phyloP scores from a whole-genome alignment of 2,888 invertebrate species.

The Drosophila mayaguana region DNA sequence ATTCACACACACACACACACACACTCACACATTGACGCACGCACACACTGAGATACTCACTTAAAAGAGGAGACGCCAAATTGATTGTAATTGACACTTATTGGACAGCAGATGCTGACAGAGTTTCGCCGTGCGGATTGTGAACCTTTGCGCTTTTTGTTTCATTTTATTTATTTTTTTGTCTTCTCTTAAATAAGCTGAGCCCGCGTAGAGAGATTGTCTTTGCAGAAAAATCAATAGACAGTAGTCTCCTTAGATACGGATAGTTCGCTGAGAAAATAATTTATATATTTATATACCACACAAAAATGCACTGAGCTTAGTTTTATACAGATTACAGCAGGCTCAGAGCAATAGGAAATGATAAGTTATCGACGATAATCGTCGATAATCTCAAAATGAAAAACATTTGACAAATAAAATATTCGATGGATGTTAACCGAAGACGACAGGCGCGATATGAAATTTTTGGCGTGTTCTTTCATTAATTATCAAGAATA shows the following conservation, averaged over 20 bases:
- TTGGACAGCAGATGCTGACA: conserved; percentile 77
- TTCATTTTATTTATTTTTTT: conserved; percentile 4
- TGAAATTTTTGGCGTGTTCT: no score
- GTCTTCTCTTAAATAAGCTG: conserved; percentile 4
- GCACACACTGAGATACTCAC: conserved; percentile 25
- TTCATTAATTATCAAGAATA: no score
- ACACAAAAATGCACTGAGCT: no score
- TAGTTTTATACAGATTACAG: no score
- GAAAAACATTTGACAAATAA: no score
- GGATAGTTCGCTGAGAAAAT: neutral
- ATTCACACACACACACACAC: conserved; percentile 6
- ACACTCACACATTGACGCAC: neutral
- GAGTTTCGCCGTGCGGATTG: conserved; percentile 41
- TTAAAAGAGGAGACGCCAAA: conserved; percentile 61
- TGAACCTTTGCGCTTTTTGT: conserved; percentile 31
- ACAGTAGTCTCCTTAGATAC: neutral
- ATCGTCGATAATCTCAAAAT: no score
- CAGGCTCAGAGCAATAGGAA: no score
- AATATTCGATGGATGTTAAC: no score
- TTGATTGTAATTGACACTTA: conserved; percentile 83
- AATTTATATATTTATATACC: no score
- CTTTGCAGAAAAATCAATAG: conserved; percentile 49
- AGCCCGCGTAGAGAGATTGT: conserved; percentile 27
- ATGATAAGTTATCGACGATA: no score
- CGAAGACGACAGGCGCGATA: no score